These are phyloP conservation scores for Temnothorax nylanderi DNA, from an alignment of 1,140 invertebrate genomes.

Conservation along the genomic window DNA sequence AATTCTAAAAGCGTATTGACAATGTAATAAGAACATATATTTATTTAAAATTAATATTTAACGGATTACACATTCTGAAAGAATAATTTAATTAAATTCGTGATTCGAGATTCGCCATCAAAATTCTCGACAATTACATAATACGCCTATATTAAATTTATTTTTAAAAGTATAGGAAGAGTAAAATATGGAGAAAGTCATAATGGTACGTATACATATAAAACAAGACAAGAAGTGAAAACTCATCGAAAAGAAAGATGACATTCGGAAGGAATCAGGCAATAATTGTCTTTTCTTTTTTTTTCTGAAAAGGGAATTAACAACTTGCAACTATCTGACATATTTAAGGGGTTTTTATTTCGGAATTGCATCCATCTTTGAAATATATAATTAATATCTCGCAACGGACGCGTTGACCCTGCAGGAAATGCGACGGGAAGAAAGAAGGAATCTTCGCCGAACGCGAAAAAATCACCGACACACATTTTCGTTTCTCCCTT, in stretches of 20 bases:
- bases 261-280: neutral
- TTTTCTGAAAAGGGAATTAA: slow-evolving; percentile 18
- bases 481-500: slow-evolving; percentile 30
- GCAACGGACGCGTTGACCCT: slow-evolving; percentile 53
- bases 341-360: slow-evolving; percentile 64
- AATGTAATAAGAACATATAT: no score
- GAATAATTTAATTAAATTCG: no score
- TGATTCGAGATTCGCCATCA: neutral
- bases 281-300: neutral
- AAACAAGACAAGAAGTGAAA: neutral
- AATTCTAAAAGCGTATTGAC: no score
- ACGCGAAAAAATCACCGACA: slow-evolving; percentile 62
- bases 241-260: neutral
- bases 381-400: slow-evolving; percentile 66
- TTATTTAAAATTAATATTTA: no score
- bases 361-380: slow-evolving; percentile 57
- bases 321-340: slow-evolving; percentile 25
- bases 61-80: no score
- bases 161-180: neutral
- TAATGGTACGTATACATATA: neutral
- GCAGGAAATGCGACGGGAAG: slow-evolving; percentile 64
- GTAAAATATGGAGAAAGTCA: neutral
- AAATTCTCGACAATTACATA: neutral
- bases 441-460: slow-evolving; percentile 62
- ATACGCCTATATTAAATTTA: neutral